A percentile compares a stretch with the other conserved stretches of the same genome.
Evolutionary conservation across 2,113 vertebrate species (phyloP).

Genomic region (Albula goreensis): DNA sequence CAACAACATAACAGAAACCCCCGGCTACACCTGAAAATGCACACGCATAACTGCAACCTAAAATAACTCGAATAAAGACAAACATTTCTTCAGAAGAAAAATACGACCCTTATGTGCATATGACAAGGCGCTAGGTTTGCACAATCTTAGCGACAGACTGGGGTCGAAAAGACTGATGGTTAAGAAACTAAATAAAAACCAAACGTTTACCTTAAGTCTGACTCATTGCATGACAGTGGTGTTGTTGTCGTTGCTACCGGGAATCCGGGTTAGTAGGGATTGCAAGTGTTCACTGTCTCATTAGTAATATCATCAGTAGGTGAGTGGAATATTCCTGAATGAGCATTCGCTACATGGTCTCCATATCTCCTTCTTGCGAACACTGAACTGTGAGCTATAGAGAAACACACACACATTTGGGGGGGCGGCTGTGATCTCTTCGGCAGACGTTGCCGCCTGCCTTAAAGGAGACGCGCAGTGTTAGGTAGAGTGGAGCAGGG

Average conservation of each 20-base stretch:
- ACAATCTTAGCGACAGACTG: background rate
- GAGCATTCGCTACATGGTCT: slow-evolving; percentile 34
- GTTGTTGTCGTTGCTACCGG: slow-evolving; percentile 24
- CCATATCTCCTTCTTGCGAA: slow-evolving; percentile 51
- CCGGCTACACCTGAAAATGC: background rate
- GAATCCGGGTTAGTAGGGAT: background rate
- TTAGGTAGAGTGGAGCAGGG: background rate
- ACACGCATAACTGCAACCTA: background rate
- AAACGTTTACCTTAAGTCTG: slow-evolving; percentile 61
- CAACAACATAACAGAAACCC: background rate
- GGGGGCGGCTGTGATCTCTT: slow-evolving; percentile 48
- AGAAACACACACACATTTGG: slow-evolving; percentile 25
- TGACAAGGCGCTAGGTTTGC: background rate
- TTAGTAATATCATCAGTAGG: slow-evolving; percentile 1
- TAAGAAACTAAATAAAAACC: slow-evolving; percentile 19
- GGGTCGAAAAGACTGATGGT: background rate
- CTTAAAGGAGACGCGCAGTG: slow-evolving; percentile 35
- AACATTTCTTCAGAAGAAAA: background rate
- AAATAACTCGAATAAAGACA: background rate
- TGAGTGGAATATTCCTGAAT: slow-evolving; percentile 11
- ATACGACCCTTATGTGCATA: background rate
- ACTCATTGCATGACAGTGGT: slow-evolving; percentile 49
- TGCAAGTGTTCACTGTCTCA: background rate
- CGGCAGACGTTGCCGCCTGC: slow-evolving; percentile 44
- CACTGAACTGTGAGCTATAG: slow-evolving; percentile 27